phyloP scores from a whole-genome alignment of 64 coral and sea anemone genomes.

The Anthopleura sola region DNA sequence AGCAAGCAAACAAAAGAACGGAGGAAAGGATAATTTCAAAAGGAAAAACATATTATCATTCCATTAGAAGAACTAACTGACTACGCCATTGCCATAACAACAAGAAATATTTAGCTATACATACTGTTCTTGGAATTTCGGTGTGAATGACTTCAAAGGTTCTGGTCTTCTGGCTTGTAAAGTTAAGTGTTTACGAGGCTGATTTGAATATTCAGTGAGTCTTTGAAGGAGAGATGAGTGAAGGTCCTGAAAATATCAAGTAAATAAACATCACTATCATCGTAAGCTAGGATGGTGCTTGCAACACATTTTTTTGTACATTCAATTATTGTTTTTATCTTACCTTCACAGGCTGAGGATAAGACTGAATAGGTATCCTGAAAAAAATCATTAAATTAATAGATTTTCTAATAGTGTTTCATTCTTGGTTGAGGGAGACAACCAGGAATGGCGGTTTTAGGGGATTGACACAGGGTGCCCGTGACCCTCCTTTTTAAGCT shows the following conservation, averaged over 20 bases:
- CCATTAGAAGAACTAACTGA: too few species aligned
- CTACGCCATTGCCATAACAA: too few species aligned
- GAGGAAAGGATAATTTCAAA: too few species aligned
- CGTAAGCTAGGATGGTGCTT: too few species aligned
- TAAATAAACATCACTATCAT: too few species aligned
- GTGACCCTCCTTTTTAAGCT: too few species aligned
- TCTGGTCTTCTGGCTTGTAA: constrained; percentile 72
- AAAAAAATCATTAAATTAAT: not conserved
- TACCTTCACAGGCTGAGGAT: not conserved
- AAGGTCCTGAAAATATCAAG: not conserved
- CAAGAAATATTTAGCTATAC: constrained; percentile 45
- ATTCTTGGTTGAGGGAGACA: too few species aligned
- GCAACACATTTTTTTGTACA: too few species aligned
- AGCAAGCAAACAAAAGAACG: too few species aligned
- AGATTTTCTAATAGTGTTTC: not conserved
- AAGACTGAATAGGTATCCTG: not conserved
- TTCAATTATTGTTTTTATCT: not conserved
- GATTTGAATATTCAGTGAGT: constrained; percentile 30
- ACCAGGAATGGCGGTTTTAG: too few species aligned
- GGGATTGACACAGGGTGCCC: too few species aligned
- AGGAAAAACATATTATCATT: too few species aligned
- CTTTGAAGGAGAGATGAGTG: not conserved
- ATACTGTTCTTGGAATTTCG: constrained; percentile 95
- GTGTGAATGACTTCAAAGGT: constrained; percentile 81
- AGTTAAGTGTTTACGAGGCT: constrained; percentile 57